phyloP scores from a whole-genome alignment of 2,888 invertebrate genomes.

The Drosophila meridionalis region DNA sequence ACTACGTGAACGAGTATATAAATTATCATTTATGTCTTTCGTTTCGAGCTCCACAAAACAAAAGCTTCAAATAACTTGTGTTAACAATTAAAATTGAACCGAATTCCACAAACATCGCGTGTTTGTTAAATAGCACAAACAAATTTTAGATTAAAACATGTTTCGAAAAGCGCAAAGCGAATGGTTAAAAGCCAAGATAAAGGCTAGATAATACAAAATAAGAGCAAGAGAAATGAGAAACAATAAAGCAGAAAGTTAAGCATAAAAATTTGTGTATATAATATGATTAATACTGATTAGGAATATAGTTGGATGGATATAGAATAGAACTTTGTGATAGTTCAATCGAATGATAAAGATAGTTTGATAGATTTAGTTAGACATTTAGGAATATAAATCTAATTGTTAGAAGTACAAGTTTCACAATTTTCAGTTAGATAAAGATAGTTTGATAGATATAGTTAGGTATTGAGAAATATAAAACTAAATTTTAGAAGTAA shows the following conservation, averaged over 20 bases:
- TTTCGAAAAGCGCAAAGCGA: neutral
- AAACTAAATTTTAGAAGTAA: neutral
- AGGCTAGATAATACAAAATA: neutral
- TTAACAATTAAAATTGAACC: neutral
- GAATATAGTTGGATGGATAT: neutral
- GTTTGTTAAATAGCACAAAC: neutral
- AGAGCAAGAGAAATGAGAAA: neutral
- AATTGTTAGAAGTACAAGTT: neutral
- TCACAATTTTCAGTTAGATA: neutral
- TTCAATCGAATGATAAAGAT: neutral
- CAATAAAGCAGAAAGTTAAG: neutral
- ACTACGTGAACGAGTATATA: neutral
- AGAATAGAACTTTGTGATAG: neutral
- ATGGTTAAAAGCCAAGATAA: neutral
- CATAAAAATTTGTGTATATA: constrained; percentile 1
- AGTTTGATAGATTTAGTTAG: neutral
- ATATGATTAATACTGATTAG: neutral
- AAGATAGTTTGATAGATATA: neutral
- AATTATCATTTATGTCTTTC: neutral
- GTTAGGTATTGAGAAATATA: neutral
- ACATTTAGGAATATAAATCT: neutral
- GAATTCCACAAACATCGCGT: neutral
- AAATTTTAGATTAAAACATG: neutral
- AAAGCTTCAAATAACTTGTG: neutral
- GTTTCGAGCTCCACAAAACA: neutral